A percentile compares a stretch with the other conserved stretches of the same genome.
Conservation (phyloP, 2,888 invertebrate genomes). For the Sarcophaga subvicina region DNA sequence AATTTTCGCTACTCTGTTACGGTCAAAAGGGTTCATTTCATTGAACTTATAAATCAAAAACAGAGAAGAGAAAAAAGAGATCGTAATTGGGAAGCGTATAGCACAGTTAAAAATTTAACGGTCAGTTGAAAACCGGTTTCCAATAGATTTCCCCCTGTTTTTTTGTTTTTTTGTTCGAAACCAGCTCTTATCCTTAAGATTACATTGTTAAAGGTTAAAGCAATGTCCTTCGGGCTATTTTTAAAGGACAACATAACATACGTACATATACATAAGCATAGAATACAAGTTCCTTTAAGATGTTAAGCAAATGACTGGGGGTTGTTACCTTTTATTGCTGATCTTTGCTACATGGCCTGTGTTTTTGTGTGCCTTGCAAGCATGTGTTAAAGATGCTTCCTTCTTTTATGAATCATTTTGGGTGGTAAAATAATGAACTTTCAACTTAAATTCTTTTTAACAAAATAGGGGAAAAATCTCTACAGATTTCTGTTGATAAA, state of each 20-base stretch:
- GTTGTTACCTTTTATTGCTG: conserved; percentile 10
- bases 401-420: conserved; percentile 46
- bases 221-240: conserved; percentile 47
- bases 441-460: conserved; percentile 13
- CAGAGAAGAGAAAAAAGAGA: neutral
- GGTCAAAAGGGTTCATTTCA: conserved; percentile 55
- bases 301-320: conserved; percentile 43
- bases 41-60: conserved; percentile 64
- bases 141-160: conserved; percentile 2
- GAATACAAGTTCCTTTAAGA: conserved; percentile 22
- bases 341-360: conserved; percentile 9
- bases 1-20: conserved; percentile 49
- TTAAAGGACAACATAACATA: conserved; percentile 23
- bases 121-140: conserved; percentile 65
- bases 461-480: conserved; percentile 41
- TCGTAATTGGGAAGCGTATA: conserved; percentile 4
- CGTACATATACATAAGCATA: conserved; percentile 1
- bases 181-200: neutral
- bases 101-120: conserved; percentile 59
- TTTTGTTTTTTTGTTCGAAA: neutral
- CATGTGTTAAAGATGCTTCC: conserved; percentile 42
- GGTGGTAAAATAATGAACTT: conserved; percentile 57
- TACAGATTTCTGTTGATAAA: conserved; percentile 52
- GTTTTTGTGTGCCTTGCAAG: neutral
- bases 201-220: conserved; percentile 42